These are phyloP conservation scores for Amaurobius ferox DNA, from an alignment of 2,888 invertebrate species.

Conservation along the genomic window DNA sequence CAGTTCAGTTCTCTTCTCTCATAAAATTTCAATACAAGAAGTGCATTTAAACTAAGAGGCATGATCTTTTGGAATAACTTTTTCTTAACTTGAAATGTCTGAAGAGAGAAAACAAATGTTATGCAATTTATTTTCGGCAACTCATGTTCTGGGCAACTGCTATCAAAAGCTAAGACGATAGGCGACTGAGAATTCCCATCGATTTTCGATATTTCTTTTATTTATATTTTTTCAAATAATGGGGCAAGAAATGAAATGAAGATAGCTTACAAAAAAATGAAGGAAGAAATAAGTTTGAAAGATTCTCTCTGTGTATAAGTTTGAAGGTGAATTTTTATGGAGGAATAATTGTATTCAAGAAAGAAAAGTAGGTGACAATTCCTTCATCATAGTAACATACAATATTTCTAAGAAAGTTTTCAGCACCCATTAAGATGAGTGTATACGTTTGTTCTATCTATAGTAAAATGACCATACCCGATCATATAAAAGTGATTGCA, in stretches of 20 bases:
- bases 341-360: too few relatives aligned
- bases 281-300: not conserved
- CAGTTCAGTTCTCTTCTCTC: too few relatives aligned
- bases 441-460: too few relatives aligned
- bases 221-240: not conserved
- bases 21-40: too few relatives aligned
- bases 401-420: too few relatives aligned
- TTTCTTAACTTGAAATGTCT: not conserved
- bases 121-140: not conserved
- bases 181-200: not conserved
- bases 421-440: too few relatives aligned
- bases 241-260: not conserved
- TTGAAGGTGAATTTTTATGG: too few relatives aligned
- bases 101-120: not conserved
- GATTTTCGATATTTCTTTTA: not conserved
- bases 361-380: too few relatives aligned
- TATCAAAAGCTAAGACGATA: not conserved
- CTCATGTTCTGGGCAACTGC: not conserved
- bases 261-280: not conserved
- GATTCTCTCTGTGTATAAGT: not conserved
- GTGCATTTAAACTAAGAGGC: not conserved
- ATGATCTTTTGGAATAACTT: not conserved
- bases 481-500: too few relatives aligned
- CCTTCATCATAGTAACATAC: too few relatives aligned
- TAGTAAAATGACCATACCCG: too few relatives aligned